Evolutionary conservation across 2,113 vertebrate species (phyloP).

Genomic region (Rafetus swinhoei): DNA sequence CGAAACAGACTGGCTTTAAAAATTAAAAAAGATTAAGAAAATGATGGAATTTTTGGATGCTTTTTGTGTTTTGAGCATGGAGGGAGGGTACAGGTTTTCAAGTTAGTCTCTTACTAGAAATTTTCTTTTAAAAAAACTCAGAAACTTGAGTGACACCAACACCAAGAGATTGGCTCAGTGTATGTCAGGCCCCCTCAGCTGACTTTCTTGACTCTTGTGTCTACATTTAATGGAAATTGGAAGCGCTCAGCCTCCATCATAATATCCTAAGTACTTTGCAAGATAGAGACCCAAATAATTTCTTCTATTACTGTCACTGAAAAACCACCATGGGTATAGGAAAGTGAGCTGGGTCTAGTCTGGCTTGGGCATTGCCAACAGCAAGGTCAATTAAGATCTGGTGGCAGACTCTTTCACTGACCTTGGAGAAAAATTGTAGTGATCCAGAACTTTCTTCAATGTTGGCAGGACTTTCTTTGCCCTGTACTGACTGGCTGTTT

Average conservation of each 20-base stretch:
- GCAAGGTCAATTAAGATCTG: slow-evolving; percentile 26
- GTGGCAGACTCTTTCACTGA: slow-evolving; percentile 37
- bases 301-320: background rate
- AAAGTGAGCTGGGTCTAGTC: slow-evolving; percentile 15
- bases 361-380: slow-evolving; percentile 28
- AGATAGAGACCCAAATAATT: background rate
- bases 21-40: background rate
- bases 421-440: background rate
- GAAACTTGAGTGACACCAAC: background rate
- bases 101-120: background rate
- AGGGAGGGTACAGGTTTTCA: background rate
- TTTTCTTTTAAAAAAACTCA: background rate
- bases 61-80: background rate
- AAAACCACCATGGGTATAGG: background rate
- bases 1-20: background rate
- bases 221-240: background rate
- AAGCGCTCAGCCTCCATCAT: background rate
- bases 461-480: background rate
- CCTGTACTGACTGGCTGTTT: background rate
- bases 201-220: background rate
- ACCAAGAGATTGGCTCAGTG: background rate
- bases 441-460: background rate
- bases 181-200: background rate
- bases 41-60: background rate
- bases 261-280: background rate